Percentiles rank a stretch among this genome's conserved stretches.
Evolutionary conservation across 2,113 vertebrate genomes (phyloP).

Genomic region (Rhizomys pruinosus): DNA sequence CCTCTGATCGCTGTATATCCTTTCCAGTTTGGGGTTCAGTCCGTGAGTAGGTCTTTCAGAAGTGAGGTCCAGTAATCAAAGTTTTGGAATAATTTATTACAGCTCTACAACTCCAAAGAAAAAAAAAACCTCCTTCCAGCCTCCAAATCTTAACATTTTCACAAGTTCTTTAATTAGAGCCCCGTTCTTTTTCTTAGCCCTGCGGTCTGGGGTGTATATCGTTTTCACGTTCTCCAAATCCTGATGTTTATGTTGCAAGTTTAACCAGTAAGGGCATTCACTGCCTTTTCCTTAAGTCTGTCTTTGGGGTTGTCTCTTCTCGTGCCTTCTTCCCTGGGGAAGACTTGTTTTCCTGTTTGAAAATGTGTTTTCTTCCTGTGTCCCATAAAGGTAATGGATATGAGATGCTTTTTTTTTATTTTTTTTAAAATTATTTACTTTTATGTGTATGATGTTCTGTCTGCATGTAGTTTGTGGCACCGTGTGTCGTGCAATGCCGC

Average conservation of each 20-base stretch:
- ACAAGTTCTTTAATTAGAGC: constrained; percentile 52
- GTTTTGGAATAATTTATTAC: constrained; percentile 48
- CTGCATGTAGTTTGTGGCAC: no score
- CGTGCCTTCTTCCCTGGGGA: not conserved
- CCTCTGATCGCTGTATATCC: not conserved
- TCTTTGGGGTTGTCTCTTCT: constrained; percentile 48
- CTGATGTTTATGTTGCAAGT: constrained; percentile 38
- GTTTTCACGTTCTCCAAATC: constrained; percentile 27
- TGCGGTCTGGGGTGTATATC: not conserved
- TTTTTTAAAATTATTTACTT: no score
- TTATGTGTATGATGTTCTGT: no score
- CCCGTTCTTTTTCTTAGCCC: not conserved
- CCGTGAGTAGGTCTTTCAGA: not conserved
- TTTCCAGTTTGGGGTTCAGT: constrained; percentile 54
- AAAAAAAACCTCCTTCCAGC: not conserved
- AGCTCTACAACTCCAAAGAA: not conserved
- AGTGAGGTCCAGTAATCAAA: not conserved
- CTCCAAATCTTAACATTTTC: not conserved
- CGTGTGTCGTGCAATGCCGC: no score
- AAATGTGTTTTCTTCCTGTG: no score
- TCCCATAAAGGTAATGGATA: not conserved
- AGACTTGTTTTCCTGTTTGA: constrained; percentile 24
- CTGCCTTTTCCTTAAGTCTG: constrained; percentile 13
- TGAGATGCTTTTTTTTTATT: no score
- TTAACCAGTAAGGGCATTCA: constrained; percentile 34